Percentiles rank a stretch among this genome's conserved stretches.
Evolutionary conservation across 2,113 vertebrate genomes (phyloP).

Genomic region (Prunella himalayana): DNA sequence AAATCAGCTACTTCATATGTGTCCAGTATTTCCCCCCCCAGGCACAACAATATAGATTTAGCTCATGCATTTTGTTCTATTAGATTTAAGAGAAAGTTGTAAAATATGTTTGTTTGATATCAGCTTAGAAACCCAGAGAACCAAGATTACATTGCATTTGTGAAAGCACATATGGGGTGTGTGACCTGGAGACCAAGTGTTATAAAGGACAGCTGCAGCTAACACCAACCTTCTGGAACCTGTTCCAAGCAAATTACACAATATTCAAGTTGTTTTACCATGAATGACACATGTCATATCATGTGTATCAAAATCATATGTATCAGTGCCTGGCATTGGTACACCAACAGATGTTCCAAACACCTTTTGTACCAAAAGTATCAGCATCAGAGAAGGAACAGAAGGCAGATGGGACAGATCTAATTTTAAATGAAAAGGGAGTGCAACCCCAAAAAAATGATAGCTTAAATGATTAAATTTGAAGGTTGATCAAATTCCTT

Average conservation of each 20-base stretch:
- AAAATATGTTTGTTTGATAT: neutral
- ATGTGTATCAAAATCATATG: neutral
- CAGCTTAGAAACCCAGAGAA: neutral
- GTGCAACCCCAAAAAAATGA: neutral
- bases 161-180: neutral
- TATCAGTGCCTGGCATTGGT: neutral
- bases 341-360: neutral
- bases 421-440: neutral
- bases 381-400: neutral
- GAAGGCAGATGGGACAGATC: neutral
- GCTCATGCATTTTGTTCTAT: neutral
- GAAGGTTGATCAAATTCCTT: neutral
- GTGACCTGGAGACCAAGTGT: neutral
- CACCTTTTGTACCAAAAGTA: neutral
- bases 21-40: neutral
- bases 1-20: neutral
- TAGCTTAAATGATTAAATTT: neutral
- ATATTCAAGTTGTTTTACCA: neutral
- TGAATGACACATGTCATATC: neutral
- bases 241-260: neutral
- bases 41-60: neutral
- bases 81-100: neutral
- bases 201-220: neutral
- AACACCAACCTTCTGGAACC: neutral
- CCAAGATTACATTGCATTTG: neutral